phyloP scores from a whole-genome alignment of 1,140 invertebrate species.

The Linepithema humile region DNA sequence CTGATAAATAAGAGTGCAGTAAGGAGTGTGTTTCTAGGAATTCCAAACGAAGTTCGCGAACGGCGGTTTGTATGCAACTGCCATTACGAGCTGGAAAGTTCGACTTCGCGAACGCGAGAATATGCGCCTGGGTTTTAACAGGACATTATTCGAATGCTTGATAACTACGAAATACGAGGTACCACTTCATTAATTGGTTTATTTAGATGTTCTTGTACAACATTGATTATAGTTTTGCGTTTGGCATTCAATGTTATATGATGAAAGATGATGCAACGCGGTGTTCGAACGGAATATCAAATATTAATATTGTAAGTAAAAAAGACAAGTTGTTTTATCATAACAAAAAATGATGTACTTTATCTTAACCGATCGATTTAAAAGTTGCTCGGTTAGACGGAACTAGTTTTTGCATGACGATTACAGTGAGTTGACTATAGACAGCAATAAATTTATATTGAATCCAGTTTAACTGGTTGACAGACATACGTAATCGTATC shows the following conservation, averaged over 20 bases:
- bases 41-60: constrained; percentile 24
- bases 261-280: no score
- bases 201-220: neutral
- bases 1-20: constrained; percentile 59
- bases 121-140: neutral
- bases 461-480: constrained; percentile 55
- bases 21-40: constrained; percentile 60
- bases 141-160: neutral
- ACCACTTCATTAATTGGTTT: neutral
- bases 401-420: constrained; percentile 27
- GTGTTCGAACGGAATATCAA: neutral
- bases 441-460: constrained; percentile 35
- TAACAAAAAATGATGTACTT: neutral
- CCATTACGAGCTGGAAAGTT: neutral
- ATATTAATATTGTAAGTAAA: neutral
- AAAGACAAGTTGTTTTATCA: neutral
- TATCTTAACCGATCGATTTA: constrained; percentile 18
- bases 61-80: neutral
- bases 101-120: neutral
- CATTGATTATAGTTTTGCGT: neutral
- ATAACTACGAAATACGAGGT: neutral
- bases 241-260: neutral
- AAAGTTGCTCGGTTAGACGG: constrained; percentile 28
- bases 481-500: constrained; percentile 45
- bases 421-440: constrained; percentile 10